phyloP scores from a whole-genome alignment of 1,140 invertebrate genomes.

The Heliconius melpomene region DNA sequence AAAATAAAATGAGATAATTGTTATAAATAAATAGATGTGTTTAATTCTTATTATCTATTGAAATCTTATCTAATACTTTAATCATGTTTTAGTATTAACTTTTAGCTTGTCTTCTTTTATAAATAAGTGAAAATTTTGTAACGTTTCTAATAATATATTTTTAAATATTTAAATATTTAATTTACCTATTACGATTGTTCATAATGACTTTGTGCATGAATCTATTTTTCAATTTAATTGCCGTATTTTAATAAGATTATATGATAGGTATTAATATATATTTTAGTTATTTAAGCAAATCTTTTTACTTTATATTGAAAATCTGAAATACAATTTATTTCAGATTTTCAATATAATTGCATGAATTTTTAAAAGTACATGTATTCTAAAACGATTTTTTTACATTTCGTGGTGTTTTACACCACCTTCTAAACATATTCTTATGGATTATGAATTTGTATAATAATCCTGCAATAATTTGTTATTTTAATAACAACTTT shows the following conservation, averaged over 20 bases:
- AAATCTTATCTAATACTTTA: not conserved
- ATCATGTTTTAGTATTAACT: not conserved
- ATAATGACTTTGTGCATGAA: not conserved
- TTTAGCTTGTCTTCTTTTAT: not conserved
- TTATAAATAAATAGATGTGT: no score
- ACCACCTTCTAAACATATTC: no score
- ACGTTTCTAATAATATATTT: not conserved
- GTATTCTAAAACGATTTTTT: not conserved
- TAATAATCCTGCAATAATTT: not conserved
- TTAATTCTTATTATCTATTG: no score
- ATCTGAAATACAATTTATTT: no score
- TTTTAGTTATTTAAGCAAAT: no score
- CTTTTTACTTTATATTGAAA: no score
- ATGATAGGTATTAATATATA: no score
- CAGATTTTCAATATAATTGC: not conserved
- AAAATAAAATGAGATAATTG: no score
- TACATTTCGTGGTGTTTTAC: not conserved
- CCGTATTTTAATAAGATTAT: not conserved
- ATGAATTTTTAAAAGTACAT: not conserved
- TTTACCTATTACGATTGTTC: not conserved
- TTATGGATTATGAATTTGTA: no score
- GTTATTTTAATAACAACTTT: not conserved
- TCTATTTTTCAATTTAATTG: not conserved
- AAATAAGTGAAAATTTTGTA: not conserved
- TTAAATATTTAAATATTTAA: not conserved